phyloP scores from a whole-genome alignment of 2,888 invertebrate genomes.

The Agrochola lota region DNA sequence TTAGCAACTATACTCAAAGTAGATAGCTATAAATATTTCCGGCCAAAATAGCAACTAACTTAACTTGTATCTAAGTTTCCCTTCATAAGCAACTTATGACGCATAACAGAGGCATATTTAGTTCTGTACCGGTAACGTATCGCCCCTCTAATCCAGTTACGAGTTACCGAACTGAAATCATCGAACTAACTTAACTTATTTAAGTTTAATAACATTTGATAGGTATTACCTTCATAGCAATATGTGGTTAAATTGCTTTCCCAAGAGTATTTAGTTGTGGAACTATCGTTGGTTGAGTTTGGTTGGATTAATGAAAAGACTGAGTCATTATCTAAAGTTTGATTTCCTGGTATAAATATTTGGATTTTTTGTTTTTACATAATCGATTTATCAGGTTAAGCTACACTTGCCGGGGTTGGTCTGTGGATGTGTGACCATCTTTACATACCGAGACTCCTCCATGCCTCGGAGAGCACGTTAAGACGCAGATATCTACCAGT shows the following conservation, averaged over 20 bases:
- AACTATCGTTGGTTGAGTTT: constrained; percentile 21
- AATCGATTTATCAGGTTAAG: too few relatives aligned
- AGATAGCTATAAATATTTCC: background rate
- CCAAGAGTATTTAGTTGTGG: constrained; percentile 4
- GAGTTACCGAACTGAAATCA: constrained; percentile 47
- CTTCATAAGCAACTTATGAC: constrained; percentile 10
- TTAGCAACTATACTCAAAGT: background rate
- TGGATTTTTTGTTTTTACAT: background rate
- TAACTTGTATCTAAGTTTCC: background rate
- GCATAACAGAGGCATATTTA: constrained; percentile 7
- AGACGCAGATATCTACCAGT: too few relatives aligned
- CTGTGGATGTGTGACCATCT: too few relatives aligned
- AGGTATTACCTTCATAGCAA: constrained; percentile 14
- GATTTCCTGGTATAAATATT: background rate
- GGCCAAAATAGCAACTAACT: background rate
- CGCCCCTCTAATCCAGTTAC: constrained; percentile 35
- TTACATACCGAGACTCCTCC: too few relatives aligned
- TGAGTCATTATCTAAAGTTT: background rate
- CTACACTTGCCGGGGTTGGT: too few relatives aligned
- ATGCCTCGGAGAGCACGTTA: too few relatives aligned
- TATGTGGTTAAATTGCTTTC: constrained; percentile 43
- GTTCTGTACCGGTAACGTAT: constrained; percentile 9
- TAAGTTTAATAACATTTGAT: constrained; percentile 51
- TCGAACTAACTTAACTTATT: constrained; percentile 45
- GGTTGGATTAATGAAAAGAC: background rate